Base-by-base conservation (phyloP, 1,140 invertebrate species). In the Psilanteris sp. region DNA sequence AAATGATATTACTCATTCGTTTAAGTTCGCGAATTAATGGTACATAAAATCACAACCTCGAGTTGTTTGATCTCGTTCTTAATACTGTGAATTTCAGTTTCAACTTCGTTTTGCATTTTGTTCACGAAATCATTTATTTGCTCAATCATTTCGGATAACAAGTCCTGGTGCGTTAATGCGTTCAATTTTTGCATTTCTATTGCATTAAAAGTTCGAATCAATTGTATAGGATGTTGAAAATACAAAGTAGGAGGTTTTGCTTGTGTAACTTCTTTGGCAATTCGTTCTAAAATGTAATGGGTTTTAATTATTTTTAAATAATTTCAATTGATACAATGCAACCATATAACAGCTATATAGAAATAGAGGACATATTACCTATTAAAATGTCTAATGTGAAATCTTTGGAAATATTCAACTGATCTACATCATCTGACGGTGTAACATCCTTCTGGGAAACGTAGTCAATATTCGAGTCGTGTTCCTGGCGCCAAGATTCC, bases 111-210 rank as follows among this genome's bases (percentile, higher is more conserved):
- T 61, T 88, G 81, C 0, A 87, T 82, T 1, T 67, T 37, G 0
- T 79, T 32, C 46, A 92, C 89, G 13, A 85, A 85, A n/a, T 85
- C 80, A 50, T 86, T 77, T 54, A 92, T 85, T 7, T 90, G 84
- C 13, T 88, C 86, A 72, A 91, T 88, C 4, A 90, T 90, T 10
- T 85, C 84, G 3, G 89, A 90, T n/a, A 93, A 77, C 48, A 91
- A 90, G 79, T 93, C 91, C 0, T 91, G 88, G 26, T 91, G 90
- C 26, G 91, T 83, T 74, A 93, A 86, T 13, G 90, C 91, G 76
- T 92, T 92, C 6, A 93, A 82, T 83, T 93, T 92, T 80, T 93
- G 92, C 50, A 90, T 86, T 76, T 92, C 91, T 37, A 93, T 89
- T 24, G 88, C 86, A 48, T 83, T 79, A 72, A 93, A 92, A 7